Evolutionary conservation across 2,888 invertebrate species (phyloP).

Genomic region (Ophioninae sp.): DNA sequence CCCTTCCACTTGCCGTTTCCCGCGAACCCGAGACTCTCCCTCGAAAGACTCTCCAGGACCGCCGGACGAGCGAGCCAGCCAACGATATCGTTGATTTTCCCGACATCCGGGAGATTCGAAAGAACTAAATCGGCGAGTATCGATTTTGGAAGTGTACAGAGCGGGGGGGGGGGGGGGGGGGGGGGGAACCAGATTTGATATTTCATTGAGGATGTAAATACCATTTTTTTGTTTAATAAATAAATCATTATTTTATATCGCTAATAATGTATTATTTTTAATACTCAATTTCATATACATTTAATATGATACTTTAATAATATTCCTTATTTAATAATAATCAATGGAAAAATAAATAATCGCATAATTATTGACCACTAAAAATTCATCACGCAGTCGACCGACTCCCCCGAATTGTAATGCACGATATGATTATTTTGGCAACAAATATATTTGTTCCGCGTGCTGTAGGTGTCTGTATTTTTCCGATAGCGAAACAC

Average conservation of each 20-base stretch:
- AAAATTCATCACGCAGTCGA: neutral
- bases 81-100: slow-evolving; percentile 68
- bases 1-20: slow-evolving; percentile 28
- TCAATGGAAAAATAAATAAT: too few species aligned
- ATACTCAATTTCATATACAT: too few species aligned
- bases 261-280: too few species aligned
- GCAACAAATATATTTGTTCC: slow-evolving; percentile 1
- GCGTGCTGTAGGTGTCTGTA: slow-evolving; percentile 5
- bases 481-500: slow-evolving; percentile 31
- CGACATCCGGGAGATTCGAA: slow-evolving; percentile 1
- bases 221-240: neutral
- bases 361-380: neutral
- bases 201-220: too few species aligned
- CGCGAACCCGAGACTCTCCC: slow-evolving; percentile 29
- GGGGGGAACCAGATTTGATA: too few species aligned
- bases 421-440: neutral
- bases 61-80: slow-evolving; percentile 59
- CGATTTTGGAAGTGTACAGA: too few species aligned
- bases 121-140: slow-evolving; percentile 1
- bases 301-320: too few species aligned
- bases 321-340: too few species aligned
- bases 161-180: too few species aligned
- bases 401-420: neutral
- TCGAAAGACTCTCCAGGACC: slow-evolving; percentile 41
- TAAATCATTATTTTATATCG: too few species aligned